Evolutionary conservation across 2,797 vertebrate genomes (phyloP), one percentile per base, ranked within the genome.

Genomic region (Taeniopygia guttata): DNA sequence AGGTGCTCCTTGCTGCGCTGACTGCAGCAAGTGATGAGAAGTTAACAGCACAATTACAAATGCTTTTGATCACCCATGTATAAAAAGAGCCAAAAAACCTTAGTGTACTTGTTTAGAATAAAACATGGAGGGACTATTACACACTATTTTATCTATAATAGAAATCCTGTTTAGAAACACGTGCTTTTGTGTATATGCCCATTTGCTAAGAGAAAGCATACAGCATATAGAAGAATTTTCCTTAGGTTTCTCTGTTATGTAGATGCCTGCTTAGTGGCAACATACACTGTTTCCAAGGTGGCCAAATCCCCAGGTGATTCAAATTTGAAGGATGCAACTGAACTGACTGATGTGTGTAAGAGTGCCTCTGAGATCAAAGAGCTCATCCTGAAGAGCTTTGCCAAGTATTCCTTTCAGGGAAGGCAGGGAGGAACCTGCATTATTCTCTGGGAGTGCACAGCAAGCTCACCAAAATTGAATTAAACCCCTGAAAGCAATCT

Each of bases 381-480:
- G 23, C 62, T 89, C 64, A 17, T 66, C 60, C 74, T 7, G 7
- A 43, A 93, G 64, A 93, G 70, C 63, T 95, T 88, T 93, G 14
- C 29, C 4, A 58, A 23, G 10, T n/a, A 17, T 66, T n/a, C 55
- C 40, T 90, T 81, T 79, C 13, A 10, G 43, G 42, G 16, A 55
- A 68, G 32, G 26, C 26, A 70, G 46, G 60, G 48, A 83, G 45
- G 11, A 52, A 51, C 75, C 25, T 1, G 2, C 60, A 22, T 93
- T 93, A 54, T 70, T 90, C 60, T 63, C 51, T 62, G 29, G 62
- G 75, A 87, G 67, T 63, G 93, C 89, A 83, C 79, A 80, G 66
- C 64, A 90, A 92, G 66, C 13, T 32, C 60, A 14, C 51, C 27
- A n/a, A 96, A 96, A 96, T 51, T 77, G 92, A 97, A 96, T 96